Conservation (phyloP, 2,113 vertebrate genomes). For the Saccopteryx leptura region DNA sequence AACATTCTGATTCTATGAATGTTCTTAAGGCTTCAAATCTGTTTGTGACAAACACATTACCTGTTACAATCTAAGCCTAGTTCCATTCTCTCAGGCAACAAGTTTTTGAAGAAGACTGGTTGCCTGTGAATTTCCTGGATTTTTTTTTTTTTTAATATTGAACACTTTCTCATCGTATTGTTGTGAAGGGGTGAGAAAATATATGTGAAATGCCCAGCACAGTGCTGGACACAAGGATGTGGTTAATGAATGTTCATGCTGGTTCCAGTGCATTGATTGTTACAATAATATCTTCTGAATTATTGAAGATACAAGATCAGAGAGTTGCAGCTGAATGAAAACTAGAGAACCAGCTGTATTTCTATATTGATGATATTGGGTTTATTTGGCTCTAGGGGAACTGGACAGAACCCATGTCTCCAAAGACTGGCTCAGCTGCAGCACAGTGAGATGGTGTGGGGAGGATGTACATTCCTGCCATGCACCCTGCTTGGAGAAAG, state of each 20-base stretch:
- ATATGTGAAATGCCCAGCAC: neutral
- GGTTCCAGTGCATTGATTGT: neutral
- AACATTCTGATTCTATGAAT: conserved; percentile 49
- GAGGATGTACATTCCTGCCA: neutral
- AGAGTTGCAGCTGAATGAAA: conserved; percentile 57
- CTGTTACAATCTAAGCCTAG: neutral
- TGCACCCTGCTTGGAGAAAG: neutral
- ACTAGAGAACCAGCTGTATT: conserved; percentile 46
- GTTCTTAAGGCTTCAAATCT: conserved; percentile 45
- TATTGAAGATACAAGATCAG: conserved; percentile 66
- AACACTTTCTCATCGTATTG: neutral
- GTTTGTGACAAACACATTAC: conserved; percentile 54
- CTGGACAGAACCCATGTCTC: conserved; percentile 36
- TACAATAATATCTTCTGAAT: conserved; percentile 65
- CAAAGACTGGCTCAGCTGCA: neutral
- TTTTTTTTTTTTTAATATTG: conserved; percentile 38
- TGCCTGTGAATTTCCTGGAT: neutral
- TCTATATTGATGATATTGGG: neutral
- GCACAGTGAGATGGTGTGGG: conserved; percentile 12
- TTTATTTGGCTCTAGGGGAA: conserved; percentile 49
- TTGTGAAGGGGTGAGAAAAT: conserved; percentile 42
- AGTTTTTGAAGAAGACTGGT: conserved; percentile 31
- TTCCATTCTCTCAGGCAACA: conserved; percentile 62
- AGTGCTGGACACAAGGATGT: neutral
- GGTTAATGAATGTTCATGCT: conserved; percentile 54